Conservation (phyloP, 2,113 vertebrate genomes). For the Labeo catla region DNA sequence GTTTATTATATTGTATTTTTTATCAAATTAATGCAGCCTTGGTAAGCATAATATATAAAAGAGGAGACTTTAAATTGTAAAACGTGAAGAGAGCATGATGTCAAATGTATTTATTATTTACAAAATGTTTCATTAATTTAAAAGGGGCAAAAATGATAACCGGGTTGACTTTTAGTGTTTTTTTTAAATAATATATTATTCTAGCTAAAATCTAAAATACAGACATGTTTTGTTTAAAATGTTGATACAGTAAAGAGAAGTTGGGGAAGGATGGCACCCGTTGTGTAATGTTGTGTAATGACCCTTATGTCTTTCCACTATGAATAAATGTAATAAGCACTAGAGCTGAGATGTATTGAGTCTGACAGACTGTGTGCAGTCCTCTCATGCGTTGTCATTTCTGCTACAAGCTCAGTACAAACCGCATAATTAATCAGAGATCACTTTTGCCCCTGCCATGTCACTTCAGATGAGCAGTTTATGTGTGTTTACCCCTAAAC, state of each 20-base stretch:
- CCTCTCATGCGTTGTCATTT: background rate
- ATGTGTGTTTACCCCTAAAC: background rate
- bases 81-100: background rate
- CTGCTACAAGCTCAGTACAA: background rate
- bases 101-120: too few species aligned
- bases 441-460: background rate
- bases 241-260: background rate
- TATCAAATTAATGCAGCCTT: too few species aligned
- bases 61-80: background rate
- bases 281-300: background rate
- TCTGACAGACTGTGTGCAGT: background rate
- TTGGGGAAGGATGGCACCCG: background rate
- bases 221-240: too few species aligned
- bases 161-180: background rate
- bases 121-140: background rate
- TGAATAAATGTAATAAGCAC: background rate
- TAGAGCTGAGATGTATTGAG: background rate
- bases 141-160: background rate
- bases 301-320: background rate
- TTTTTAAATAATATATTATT: too few species aligned
- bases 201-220: too few species aligned
- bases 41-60: background rate
- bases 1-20: too few species aligned
- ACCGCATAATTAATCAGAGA: background rate
- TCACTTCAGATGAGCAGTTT: conserved; percentile 6